Conservation (phyloP, 1,140 invertebrate species). For the Carposina sasakii region DNA sequence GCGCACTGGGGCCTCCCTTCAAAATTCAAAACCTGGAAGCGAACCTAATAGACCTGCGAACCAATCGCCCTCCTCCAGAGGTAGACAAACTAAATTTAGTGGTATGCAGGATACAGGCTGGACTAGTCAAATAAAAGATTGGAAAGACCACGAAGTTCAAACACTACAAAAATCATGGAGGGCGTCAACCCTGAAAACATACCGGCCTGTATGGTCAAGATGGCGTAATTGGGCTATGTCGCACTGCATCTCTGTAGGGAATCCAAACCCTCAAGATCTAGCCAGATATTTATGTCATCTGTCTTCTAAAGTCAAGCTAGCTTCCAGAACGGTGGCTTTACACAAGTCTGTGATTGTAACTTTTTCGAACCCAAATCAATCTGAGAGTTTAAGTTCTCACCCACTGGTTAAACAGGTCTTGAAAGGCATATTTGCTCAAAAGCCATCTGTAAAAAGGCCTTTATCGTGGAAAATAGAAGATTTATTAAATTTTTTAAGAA, state of each 20-base stretch:
- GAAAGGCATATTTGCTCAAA: too few relatives aligned
- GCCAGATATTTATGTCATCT: neutral
- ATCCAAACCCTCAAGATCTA: neutral
- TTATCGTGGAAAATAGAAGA: too few relatives aligned
- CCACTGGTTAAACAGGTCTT: too few relatives aligned
- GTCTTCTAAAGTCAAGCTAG: neutral
- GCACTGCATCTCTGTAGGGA: neutral
- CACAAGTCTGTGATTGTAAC: too few relatives aligned
- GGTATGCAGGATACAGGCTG: constrained; percentile 23
- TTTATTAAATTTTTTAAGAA: too few relatives aligned
- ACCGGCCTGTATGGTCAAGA: constrained; percentile 14
- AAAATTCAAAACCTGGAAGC: constrained; percentile 14
- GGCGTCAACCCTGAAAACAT: constrained; percentile 17
- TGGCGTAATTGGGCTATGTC: constrained; percentile 15
- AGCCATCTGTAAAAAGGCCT: too few relatives aligned
- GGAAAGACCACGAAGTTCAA: constrained; percentile 12
- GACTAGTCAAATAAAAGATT: neutral
- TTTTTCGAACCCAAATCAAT: too few relatives aligned
- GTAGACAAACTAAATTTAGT: constrained; percentile 16
- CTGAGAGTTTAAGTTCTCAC: too few relatives aligned
- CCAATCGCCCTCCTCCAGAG: constrained; percentile 16
- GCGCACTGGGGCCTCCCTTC: constrained; percentile 14
- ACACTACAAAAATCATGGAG: constrained; percentile 15
- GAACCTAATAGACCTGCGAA: constrained; percentile 17
- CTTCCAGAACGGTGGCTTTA: neutral